phyloP scores from a whole-genome alignment of 1,140 invertebrate genomes.

The Pseudomyrmex gracilis region DNA sequence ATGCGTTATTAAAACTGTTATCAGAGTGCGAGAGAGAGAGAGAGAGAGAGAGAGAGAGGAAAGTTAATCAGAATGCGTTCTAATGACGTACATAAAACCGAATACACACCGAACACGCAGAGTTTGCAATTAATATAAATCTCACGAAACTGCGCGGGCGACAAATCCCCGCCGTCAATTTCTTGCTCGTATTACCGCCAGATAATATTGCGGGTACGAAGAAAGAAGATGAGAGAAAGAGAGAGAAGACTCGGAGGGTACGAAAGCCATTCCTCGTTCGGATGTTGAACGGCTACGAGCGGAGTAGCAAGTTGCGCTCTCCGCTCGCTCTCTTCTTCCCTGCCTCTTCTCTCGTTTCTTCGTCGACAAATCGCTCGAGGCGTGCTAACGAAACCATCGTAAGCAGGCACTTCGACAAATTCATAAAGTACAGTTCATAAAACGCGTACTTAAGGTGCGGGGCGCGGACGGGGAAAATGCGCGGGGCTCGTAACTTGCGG shows the following conservation, averaged over 20 bases:
- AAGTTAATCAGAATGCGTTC: background rate
- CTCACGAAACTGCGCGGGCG: slow-evolving; percentile 28
- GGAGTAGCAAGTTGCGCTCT: slow-evolving; percentile 29
- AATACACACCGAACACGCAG: background rate
- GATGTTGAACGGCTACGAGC: background rate
- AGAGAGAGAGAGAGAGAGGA: too few species aligned
- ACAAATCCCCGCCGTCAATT: slow-evolving; percentile 49
- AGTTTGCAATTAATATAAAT: slow-evolving; percentile 48
- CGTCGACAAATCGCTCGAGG: slow-evolving; percentile 51
- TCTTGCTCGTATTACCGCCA: slow-evolving; percentile 39
- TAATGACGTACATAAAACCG: slow-evolving; percentile 9
- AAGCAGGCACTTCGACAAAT: slow-evolving; percentile 72
- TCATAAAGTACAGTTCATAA: slow-evolving; percentile 75
- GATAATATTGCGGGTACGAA: slow-evolving; percentile 45
- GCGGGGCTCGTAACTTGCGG: slow-evolving; percentile 58
- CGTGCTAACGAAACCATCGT: slow-evolving; percentile 69
- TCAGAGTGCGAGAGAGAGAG: background rate
- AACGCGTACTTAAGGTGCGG: slow-evolving; percentile 64
- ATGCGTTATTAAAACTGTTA: background rate
- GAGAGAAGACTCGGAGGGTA: background rate
- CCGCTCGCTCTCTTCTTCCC: background rate
- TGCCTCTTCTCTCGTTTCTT: background rate
- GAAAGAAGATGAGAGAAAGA: background rate
- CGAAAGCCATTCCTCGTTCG: slow-evolving; percentile 42
- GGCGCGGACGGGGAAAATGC: background rate